Evolutionary conservation across 2,113 vertebrate genomes (phyloP).

Genomic region (Engraulis encrasicolus): DNA sequence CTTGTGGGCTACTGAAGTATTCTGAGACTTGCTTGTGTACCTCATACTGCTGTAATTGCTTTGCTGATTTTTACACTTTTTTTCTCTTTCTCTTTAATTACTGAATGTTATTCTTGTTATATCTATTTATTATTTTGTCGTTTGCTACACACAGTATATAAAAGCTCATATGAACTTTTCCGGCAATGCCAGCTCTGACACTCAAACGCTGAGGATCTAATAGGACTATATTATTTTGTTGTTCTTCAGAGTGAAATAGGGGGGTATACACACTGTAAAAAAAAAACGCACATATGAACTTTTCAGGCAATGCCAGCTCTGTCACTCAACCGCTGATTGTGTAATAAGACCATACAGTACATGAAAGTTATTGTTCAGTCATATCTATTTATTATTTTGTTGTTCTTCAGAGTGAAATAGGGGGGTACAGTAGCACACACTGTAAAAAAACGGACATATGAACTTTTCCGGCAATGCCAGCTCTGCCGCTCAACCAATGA

Average conservation of each 20-base stretch:
- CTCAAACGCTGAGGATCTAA: conserved; percentile 26
- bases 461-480: conserved; percentile 31
- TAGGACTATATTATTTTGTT: no score
- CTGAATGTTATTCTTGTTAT: background rate
- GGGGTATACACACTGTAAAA: no score
- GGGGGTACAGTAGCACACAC: no score
- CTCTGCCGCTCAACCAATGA: conserved; percentile 29
- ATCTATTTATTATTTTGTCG: background rate
- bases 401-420: background rate
- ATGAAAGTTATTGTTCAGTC: no score
- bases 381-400: background rate
- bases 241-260: background rate
- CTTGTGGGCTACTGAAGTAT: background rate
- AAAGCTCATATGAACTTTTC: conserved; percentile 42
- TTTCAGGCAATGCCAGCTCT: conserved; percentile 28
- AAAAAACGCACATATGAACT: conserved; percentile 43
- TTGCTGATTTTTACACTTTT: background rate
- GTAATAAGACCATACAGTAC: no score
- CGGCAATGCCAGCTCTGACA: conserved; percentile 31
- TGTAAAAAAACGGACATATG: no score
- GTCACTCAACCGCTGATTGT: conserved; percentile 29
- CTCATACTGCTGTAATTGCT: background rate
- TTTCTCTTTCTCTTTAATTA: no score
- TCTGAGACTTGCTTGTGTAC: no score
- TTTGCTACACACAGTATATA: no score